Percentiles rank a stretch among this genome's conserved stretches.
Conservation (phyloP, 2,888 invertebrate species). For the Altica lythri region DNA sequence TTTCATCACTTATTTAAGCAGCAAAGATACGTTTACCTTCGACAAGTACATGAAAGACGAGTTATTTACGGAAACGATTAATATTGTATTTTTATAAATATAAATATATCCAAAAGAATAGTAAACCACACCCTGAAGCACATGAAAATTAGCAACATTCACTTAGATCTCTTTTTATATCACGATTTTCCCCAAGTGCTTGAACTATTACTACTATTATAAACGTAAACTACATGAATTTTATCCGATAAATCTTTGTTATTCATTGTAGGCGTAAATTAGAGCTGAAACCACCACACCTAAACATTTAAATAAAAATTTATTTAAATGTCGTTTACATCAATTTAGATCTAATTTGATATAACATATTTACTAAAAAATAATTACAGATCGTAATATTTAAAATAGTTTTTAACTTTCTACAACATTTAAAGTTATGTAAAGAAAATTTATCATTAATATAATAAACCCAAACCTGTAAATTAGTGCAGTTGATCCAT, state of each 20-base stretch:
- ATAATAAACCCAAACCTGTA: too few relatives aligned
- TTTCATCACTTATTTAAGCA: too few relatives aligned
- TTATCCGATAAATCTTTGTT: background rate
- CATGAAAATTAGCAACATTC: background rate
- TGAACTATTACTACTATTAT: background rate
- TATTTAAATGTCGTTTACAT: background rate
- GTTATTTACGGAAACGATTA: too few relatives aligned
- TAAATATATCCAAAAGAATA: too few relatives aligned
- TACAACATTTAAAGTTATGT: too few relatives aligned
- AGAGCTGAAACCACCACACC: background rate
- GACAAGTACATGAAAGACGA: too few relatives aligned
- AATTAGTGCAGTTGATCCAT: too few relatives aligned
- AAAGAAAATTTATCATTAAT: too few relatives aligned
- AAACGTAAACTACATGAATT: background rate
- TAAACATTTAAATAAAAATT: background rate
- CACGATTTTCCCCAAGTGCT: conserved; percentile 5
- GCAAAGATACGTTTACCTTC: too few relatives aligned
- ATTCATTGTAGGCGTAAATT: background rate
- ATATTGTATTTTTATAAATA: too few relatives aligned
- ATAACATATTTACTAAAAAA: background rate
- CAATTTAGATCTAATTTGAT: background rate
- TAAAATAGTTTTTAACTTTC: too few relatives aligned
- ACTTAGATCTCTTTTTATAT: conserved; percentile 1
- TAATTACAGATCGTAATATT: background rate
- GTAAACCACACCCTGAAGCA: background rate